Base-by-base conservation (phyloP, 2,888 invertebrate species). In the Agrochola macilenta region DNA sequence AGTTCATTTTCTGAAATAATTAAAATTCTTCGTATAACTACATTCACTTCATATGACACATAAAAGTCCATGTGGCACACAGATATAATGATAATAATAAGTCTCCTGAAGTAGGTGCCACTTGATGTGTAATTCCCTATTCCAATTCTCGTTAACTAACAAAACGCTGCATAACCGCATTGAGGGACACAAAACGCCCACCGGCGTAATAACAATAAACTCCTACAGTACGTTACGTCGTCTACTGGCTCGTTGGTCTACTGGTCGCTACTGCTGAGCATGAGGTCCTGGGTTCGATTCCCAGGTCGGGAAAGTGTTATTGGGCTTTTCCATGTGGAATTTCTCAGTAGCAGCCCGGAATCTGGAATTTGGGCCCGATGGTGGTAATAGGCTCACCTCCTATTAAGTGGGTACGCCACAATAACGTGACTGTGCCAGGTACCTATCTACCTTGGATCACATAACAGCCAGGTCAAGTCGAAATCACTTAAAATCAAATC, bases 121-220 rank as follows among this genome's bases (percentile, higher is more conserved):
- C 79, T 61, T 35, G n/a, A 11, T 35, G 54, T 49, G 49, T n/a
- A 52, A 57, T 64, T 57, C 35, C 77, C 43, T 61, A 43, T 35
- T 68, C 5, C 49, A 17, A 68, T 26, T 35, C 20, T 57, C 26
- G 17, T n/a, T 5, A 61, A 17, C 17, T n/a, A 64, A 49, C 17
- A 20, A 12, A 39, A 43, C 30, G 11, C 14, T 23, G 17, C 12
- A 23, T 9, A 46, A n/a, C 2, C 26, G 58, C 57, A n/a, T n/a
- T 57, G n/a, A 17, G 49, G 20, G 52, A 23, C 23, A 60, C 26
- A 17, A 30, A 30, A 61, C 60, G 26, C 17, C 17, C 26, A 17
- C 20, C 20, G 20, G 9, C 20, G 30, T 17, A 8, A 5, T 9
- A 30, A 9, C 60, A 26, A 60, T 60, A 20, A 43, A 46, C 12